Evolutionary conservation across 2,113 vertebrate genomes (phyloP).

Genomic region (Halcyon senegalensis): DNA sequence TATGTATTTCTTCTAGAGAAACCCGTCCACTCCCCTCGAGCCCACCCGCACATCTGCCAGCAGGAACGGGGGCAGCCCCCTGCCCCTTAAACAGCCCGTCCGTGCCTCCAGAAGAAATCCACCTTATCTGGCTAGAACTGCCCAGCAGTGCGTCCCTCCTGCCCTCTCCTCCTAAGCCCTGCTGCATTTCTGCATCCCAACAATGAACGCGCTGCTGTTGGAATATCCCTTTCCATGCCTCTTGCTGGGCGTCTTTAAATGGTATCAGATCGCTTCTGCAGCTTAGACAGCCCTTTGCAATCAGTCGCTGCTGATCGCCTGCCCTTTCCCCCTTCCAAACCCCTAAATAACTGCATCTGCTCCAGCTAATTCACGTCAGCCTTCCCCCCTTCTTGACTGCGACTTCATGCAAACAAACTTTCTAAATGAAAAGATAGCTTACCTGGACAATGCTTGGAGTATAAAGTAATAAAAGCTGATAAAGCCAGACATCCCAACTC

Average conservation of each 20-base stretch:
- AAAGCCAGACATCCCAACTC: conserved; percentile 31
- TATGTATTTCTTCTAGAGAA: conserved; percentile 17
- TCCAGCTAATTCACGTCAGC: not conserved
- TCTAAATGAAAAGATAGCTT: conserved; percentile 33
- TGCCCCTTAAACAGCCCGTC: conserved; percentile 16
- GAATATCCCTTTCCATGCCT: conserved; percentile 46
- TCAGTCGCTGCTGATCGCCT: not conserved
- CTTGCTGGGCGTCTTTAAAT: not conserved
- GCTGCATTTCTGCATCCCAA: conserved; percentile 63
- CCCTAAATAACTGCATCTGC: conserved; percentile 1
- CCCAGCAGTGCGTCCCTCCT: conserved; percentile 43
- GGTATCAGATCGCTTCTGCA: not conserved
- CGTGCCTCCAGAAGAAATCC: conserved; percentile 35
- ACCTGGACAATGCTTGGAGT: conserved; percentile 1
- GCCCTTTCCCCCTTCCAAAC: conserved; percentile 40
- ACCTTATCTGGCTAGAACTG: not conserved
- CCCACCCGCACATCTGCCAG: not conserved
- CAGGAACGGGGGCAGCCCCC: conserved; percentile 22
- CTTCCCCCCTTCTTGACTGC: not conserved
- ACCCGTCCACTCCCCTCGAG: not conserved
- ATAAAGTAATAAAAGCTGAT: not conserved
- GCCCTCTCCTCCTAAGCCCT: not conserved
- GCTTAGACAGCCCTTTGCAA: conserved; percentile 3
- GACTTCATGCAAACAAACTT: conserved; percentile 45
- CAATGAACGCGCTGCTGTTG: conserved; percentile 40